Base-by-base conservation (phyloP, 1,140 invertebrate species). In the Spodoptera litura region DNA sequence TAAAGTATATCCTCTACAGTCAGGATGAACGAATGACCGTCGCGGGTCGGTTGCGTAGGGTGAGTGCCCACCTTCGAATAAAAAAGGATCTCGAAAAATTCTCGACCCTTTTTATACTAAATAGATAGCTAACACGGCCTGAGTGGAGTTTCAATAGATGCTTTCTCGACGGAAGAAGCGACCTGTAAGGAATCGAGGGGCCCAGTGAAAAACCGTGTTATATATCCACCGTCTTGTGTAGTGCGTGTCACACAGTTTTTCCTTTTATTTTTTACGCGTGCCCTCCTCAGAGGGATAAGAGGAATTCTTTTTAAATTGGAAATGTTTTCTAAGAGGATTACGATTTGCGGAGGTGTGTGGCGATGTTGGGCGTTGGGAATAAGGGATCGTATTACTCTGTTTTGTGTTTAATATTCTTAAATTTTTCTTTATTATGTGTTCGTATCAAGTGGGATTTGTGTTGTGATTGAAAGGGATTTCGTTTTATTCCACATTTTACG, bases 281-380 rank as follows among this genome's bases (percentile, higher is more conserved):
- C 90, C 87, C 87, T 92, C 87, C 88, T 89, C 87, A 71, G 87
- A 91, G 89, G 93, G 91, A 91, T 93, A 90, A 91, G 89, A 91
- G 89, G 91, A 94, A 94, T 94, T 94, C 92, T 94, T 94, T 94
- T 94, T 94, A 93, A 94, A 94, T 94, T 94, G 92, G 93, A 93
- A 94, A 94, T 94, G 93, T 93, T 93, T 93, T 93, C 90, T 93
- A 92, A 94, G 93, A 94, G 93, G 93, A 94, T 94, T 94, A 93
- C 91, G 89, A 92, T 93, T 94, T 93, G 92, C 88, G 89, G 91
- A 94, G 92, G 91, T 92, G 90, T 89, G 84, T 85, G 86, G 82
- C 88, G 86, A 87, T 87, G 59, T 68, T 76, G 74, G 59, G 55
- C 64, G 77, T 89, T 86, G 83, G 85, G 87, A 90, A 89, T 89